A percentile compares a stretch with the other conserved stretches of the same genome.
Evolutionary conservation across 1,140 invertebrate genomes (phyloP).

Genomic region (Listronotus bonariensis): DNA sequence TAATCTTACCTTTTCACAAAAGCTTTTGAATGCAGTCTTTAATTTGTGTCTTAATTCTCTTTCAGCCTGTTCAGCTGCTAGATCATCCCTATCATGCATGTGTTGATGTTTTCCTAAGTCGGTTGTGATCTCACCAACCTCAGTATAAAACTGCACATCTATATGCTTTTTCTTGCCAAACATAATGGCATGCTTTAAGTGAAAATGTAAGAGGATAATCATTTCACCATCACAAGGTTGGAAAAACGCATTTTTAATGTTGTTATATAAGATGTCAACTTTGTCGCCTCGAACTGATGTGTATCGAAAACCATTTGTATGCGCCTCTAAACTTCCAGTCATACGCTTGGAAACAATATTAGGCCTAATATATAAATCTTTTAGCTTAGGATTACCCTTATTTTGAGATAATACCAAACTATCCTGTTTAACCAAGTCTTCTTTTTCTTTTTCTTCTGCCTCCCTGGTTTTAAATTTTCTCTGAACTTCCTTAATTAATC

Average conservation of each 20-base stretch:
- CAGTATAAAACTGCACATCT: constrained; percentile 99
- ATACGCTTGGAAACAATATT: constrained; percentile 98
- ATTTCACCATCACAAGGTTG: constrained; percentile 99
- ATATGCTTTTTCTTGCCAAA: constrained; percentile 99
- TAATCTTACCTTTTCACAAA: constrained; percentile 85
- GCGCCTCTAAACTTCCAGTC: constrained; percentile 92
- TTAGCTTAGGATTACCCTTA: constrained; percentile 97
- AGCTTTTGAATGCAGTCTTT: constrained; percentile 97
- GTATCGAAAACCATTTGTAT: constrained; percentile 97
- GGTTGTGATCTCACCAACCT: constrained; percentile 99
- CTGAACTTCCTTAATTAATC: constrained; percentile 98
- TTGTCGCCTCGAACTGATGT: constrained; percentile 98
- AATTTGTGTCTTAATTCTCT: constrained; percentile 94
- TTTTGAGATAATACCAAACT: constrained; percentile 93
- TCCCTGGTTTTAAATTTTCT: constrained; percentile 98
- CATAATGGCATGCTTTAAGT: constrained; percentile 98
- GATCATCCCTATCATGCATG: constrained; percentile 98
- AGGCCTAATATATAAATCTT: constrained; percentile 97
- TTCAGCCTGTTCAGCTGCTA: constrained; percentile 98
- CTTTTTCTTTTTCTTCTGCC: constrained; percentile 97
- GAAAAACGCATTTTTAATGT: constrained; percentile 99
- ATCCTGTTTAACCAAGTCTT: constrained; percentile 98
- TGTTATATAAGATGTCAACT: constrained; percentile 99
- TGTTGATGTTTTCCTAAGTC: constrained; percentile 99
- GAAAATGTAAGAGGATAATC: constrained; percentile 99